Evolutionary conservation across 2,888 invertebrate species (phyloP).

Genomic region (Cremastinae sp.): DNA sequence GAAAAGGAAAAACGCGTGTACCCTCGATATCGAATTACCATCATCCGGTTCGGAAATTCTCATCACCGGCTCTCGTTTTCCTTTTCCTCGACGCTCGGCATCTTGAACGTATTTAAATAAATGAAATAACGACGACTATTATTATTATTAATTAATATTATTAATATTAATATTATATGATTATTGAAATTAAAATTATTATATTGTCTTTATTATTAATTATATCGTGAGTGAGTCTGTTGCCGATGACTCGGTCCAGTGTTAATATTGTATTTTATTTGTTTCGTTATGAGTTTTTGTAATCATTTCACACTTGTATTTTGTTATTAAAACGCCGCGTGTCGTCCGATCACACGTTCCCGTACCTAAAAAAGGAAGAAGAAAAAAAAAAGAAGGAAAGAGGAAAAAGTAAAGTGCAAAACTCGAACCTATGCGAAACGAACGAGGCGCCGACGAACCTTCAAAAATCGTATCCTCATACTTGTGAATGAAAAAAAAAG

Average conservation of each 20-base stretch:
- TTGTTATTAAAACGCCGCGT: slow-evolving; percentile 78
- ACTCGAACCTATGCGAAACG: slow-evolving; percentile 46
- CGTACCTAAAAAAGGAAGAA: slow-evolving; percentile 73
- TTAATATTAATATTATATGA: slow-evolving; percentile 69
- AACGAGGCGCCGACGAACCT: slow-evolving; percentile 30
- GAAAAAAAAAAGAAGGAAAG: slow-evolving; percentile 63
- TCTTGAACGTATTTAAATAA: slow-evolving; percentile 69
- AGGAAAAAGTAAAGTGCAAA: slow-evolving; percentile 44
- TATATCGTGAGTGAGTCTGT: slow-evolving; percentile 77
- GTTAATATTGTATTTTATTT: slow-evolving; percentile 80
- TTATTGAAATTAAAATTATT: slow-evolving; percentile 62
- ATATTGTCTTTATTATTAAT: slow-evolving; percentile 61
- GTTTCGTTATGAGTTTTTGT: slow-evolving; percentile 77
- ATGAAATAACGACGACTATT: slow-evolving; percentile 69
- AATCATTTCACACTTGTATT: slow-evolving; percentile 61
- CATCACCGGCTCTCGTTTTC: background rate
- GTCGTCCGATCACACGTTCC: slow-evolving; percentile 76
- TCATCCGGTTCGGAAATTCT: slow-evolving; percentile 31
- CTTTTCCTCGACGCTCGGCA: slow-evolving; percentile 62
- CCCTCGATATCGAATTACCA: slow-evolving; percentile 62
- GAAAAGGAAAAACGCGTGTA: slow-evolving; percentile 59
- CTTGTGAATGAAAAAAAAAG: slow-evolving; percentile 4
- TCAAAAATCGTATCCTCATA: slow-evolving; percentile 10
- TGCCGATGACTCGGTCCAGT: slow-evolving; percentile 78
- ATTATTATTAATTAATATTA: slow-evolving; percentile 66